Evolutionary conservation across 2,888 invertebrate genomes (phyloP).

Genomic region (Alloplasta piceator): DNA sequence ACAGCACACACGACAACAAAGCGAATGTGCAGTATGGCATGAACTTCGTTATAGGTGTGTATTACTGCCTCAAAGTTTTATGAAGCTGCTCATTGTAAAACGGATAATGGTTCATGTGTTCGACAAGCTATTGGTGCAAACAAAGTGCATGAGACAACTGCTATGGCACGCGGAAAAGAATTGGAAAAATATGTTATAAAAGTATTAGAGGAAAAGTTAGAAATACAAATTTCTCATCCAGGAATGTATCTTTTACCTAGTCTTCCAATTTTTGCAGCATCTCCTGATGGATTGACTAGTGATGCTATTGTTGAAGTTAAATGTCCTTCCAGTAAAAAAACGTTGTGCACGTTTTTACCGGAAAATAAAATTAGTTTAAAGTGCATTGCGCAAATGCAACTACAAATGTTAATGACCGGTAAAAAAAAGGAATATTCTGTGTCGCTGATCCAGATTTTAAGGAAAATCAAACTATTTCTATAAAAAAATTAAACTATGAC

Average conservation of each 20-base stretch:
- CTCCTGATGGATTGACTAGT: constrained; percentile 35
- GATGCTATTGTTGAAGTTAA: constrained; percentile 42
- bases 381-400: constrained; percentile 44
- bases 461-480: constrained; percentile 12
- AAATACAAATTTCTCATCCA: constrained; percentile 23
- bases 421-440: constrained; percentile 52
- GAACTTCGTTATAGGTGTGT: constrained; percentile 49
- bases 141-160: constrained; percentile 41
- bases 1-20: constrained; percentile 30
- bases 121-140: constrained; percentile 39
- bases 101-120: constrained; percentile 33
- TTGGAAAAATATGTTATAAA: constrained; percentile 44
- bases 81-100: constrained; percentile 55
- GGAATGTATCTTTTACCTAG: constrained; percentile 19
- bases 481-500: not conserved
- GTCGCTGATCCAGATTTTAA: constrained; percentile 39
- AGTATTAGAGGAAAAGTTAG: not conserved
- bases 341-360: constrained; percentile 21
- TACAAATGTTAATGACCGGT: constrained; percentile 51
- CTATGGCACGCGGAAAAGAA: constrained; percentile 47
- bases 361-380: constrained; percentile 25
- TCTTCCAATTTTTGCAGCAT: constrained; percentile 35
- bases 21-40: constrained; percentile 41
- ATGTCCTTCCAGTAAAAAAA: constrained; percentile 40
- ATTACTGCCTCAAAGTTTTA: constrained; percentile 47